phyloP scores from a whole-genome alignment of 2,797 vertebrate genomes.

The Poecilia wingei region DNA sequence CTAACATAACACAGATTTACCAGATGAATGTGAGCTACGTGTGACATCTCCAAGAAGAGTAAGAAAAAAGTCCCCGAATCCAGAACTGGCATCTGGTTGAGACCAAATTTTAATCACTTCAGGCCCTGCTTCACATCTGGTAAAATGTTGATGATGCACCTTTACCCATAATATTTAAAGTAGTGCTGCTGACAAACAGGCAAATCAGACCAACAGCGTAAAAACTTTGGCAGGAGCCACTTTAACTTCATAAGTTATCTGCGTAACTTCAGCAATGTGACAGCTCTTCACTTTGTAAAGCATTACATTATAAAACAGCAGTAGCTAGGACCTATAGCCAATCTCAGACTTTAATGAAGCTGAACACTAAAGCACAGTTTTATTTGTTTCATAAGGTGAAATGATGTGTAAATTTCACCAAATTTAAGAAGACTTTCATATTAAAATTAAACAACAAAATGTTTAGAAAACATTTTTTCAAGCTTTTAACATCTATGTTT shows the following conservation, averaged over 20 bases:
- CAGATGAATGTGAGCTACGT: not conserved
- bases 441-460: not conserved
- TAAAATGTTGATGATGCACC: not conserved
- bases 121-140: constrained; percentile 1
- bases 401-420: not conserved
- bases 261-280: not conserved
- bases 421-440: not conserved
- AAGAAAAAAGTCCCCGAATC: not conserved
- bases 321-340: not conserved
- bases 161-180: too few relatives aligned
- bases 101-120: not conserved
- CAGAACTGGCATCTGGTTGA: not conserved
- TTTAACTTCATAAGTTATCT: not conserved
- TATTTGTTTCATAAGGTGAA: not conserved
- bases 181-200: not conserved
- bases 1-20: not conserved
- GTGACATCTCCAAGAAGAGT: not conserved
- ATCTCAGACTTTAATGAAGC: not conserved
- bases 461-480: not conserved
- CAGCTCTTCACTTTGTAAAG: not conserved
- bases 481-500: not conserved
- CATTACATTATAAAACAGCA: not conserved
- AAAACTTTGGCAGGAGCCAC: not conserved
- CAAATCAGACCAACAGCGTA: not conserved
- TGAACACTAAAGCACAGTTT: not conserved